Conservation (phyloP, 2,888 invertebrate genomes). For the Catotricha subobsoleta region DNA sequence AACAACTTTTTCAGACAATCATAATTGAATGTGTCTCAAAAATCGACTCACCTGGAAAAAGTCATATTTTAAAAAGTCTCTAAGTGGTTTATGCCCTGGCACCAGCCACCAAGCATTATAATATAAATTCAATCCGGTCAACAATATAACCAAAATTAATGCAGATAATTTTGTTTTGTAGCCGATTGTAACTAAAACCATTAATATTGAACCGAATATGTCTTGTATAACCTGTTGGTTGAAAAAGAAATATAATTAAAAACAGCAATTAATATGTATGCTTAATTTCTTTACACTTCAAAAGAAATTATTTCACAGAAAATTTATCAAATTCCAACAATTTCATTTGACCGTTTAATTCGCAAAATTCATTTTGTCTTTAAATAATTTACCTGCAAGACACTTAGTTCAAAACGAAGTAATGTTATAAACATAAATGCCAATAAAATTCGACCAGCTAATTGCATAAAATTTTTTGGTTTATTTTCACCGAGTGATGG, state of each 20-base stretch:
- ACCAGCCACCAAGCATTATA: constrained; percentile 98
- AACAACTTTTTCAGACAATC: too few species aligned
- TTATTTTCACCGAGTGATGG: constrained; percentile 85
- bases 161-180: constrained; percentile 98
- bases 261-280: constrained; percentile 3
- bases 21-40: too few species aligned
- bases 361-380: too few species aligned
- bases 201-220: constrained; percentile 79
- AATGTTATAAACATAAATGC: constrained; percentile 99
- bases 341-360: constrained; percentile 1
- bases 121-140: constrained; percentile 82
- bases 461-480: constrained; percentile 89
- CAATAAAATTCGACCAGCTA: constrained; percentile 84
- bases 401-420: constrained; percentile 78
- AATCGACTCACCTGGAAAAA: constrained; percentile 97
- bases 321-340: constrained; percentile 2
- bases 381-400: constrained; percentile 64
- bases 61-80: constrained; percentile 99
- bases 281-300: too few species aligned
- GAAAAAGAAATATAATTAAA: constrained; percentile 15
- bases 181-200: constrained; percentile 91
- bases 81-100: constrained; percentile 82
- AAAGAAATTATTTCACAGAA: too few species aligned
- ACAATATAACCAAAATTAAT: constrained; percentile 74
- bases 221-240: constrained; percentile 86